phyloP scores from a whole-genome alignment of 2,888 invertebrate species.

The Tortricodes alternella region DNA sequence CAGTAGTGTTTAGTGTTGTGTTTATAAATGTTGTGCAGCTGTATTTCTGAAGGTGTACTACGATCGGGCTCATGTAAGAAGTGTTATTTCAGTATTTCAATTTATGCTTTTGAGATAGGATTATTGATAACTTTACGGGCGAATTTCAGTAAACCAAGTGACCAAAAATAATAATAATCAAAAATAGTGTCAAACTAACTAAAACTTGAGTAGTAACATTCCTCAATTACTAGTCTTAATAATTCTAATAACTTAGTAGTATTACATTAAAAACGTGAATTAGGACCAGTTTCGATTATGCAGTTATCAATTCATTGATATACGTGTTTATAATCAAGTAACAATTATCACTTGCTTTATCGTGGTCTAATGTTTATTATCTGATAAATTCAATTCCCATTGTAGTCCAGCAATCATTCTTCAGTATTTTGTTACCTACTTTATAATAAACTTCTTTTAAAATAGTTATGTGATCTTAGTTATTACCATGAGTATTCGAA shows the following conservation, averaged over 20 bases:
- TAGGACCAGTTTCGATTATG: not conserved
- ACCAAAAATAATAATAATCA: not conserved
- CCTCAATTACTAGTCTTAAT: no score
- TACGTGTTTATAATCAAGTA: conserved; percentile 24
- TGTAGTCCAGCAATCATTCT: not conserved
- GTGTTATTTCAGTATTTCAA: not conserved
- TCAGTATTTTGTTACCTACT: conserved; percentile 10
- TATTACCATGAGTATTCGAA: not conserved
- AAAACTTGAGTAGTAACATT: not conserved
- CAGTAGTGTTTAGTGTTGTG: not conserved
- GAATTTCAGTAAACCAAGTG: no score
- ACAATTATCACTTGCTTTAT: conserved; percentile 11
- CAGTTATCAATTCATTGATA: conserved; percentile 24
- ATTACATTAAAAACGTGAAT: not conserved
- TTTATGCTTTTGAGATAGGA: no score
- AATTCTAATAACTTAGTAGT: not conserved
- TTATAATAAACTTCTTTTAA: not conserved
- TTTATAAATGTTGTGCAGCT: conserved; percentile 41
- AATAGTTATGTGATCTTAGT: not conserved
- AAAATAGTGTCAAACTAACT: not conserved
- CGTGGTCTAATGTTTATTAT: not conserved
- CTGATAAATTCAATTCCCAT: conserved; percentile 8
- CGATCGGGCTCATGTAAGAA: conserved; percentile 43
- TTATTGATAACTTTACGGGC: no score
- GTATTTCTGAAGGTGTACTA: conserved; percentile 43